phyloP scores from a whole-genome alignment of 1,140 invertebrate genomes.

The Caenorhabditis brenneri region DNA sequence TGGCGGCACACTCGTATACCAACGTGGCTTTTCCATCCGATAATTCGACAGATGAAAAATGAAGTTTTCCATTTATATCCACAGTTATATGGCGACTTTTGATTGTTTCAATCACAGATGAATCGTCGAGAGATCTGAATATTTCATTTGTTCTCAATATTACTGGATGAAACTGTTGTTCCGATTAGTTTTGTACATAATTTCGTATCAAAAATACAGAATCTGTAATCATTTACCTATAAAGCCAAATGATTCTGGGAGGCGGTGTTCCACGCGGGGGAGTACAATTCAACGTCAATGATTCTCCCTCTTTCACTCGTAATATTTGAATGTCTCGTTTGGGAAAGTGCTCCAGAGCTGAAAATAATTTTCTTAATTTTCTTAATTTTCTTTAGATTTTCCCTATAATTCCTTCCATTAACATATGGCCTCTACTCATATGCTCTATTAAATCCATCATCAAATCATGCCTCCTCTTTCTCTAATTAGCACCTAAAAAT shows the following conservation, averaged over 20 bases:
- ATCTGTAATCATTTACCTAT: too few species aligned
- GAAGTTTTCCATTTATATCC: constrained; percentile 57
- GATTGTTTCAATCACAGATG: constrained; percentile 60
- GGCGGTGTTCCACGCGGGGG: constrained; percentile 90
- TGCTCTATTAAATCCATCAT: neutral
- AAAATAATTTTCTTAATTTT: constrained; percentile 13
- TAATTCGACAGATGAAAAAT: constrained; percentile 56
- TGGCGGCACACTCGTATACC: constrained; percentile 62
- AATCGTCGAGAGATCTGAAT: constrained; percentile 52
- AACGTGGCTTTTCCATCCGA: constrained; percentile 59
- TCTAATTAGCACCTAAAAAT: constrained; percentile 38
- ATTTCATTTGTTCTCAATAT: neutral
- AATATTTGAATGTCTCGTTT: constrained; percentile 33
- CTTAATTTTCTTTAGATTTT: neutral
- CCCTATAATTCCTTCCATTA: neutral
- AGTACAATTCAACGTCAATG: constrained; percentile 83
- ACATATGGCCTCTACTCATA: neutral
- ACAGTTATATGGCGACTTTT: constrained; percentile 59
- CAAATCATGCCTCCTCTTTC: neutral
- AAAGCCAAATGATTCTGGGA: constrained; percentile 88
- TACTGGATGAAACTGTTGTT: too few species aligned
- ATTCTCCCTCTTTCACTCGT: constrained; percentile 82
- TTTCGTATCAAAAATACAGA: too few species aligned
- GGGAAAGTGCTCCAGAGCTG: constrained; percentile 60
- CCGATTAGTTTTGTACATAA: too few species aligned